Evolutionary conservation across 2,797 vertebrate species (phyloP).

Genomic region (Cirrhinus molitorella): DNA sequence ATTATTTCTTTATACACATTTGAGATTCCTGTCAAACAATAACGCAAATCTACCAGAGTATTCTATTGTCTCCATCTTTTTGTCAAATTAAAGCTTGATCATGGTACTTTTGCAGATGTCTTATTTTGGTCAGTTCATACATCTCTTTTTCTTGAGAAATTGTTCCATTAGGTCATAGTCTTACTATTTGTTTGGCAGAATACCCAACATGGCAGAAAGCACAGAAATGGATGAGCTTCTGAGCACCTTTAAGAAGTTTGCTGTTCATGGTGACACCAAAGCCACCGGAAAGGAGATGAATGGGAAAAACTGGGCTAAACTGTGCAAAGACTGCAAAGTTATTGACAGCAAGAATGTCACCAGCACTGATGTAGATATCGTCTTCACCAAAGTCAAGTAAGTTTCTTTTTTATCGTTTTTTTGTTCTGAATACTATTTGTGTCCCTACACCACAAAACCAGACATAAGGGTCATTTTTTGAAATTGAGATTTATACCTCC

Average conservation of each 20-base stretch:
- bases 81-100: background rate
- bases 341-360: constrained; percentile 87
- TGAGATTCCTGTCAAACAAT: constrained; percentile 1
- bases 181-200: constrained; percentile 43
- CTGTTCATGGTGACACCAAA: constrained; percentile 92
- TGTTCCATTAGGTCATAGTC: constrained; percentile 28
- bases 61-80: background rate
- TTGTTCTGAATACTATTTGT: background rate
- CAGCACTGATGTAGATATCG: constrained; percentile 91
- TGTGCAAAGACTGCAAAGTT: constrained; percentile 97
- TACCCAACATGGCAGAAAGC: constrained; percentile 84
- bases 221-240: constrained; percentile 83
- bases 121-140: constrained; percentile 6
- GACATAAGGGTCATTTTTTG: too few relatives aligned
- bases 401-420: constrained; percentile 59
- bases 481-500: too few relatives aligned
- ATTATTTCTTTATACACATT: background rate
- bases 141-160: constrained; percentile 12
- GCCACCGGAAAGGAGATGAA: constrained; percentile 92
- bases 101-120: constrained; percentile 1
- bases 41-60: background rate
- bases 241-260: constrained; percentile 89
- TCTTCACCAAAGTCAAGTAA: constrained; percentile 98
- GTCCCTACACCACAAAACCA: too few relatives aligned
- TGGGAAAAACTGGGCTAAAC: constrained; percentile 97